Evolutionary conservation across 2,888 invertebrate species (phyloP), one percentile per base, ranked within the genome.

Genomic region (Chymomyza caudatula): DNA sequence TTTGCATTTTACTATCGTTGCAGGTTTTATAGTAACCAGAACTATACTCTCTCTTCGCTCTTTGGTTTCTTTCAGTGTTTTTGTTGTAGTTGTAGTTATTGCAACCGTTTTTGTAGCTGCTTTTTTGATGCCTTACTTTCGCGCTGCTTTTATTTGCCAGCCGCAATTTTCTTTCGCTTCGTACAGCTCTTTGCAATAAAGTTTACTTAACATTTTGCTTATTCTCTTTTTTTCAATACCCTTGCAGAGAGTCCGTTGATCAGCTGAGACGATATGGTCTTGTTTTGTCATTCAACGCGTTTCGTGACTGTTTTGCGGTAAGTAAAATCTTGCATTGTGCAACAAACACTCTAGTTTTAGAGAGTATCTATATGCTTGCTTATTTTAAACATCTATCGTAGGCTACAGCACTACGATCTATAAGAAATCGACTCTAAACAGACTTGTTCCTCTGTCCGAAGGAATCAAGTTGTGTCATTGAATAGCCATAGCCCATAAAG

Each of bases 1-100:
- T 83, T 83, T 83, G 83, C 83, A 83, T 83, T 83, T 83, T 83
- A 83, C 83, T 85, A 80, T 82, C 85, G 83, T 67, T 85, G 83
- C 83, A 85, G 78, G 82, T 83, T 83, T 85, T 84, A 84, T 84
- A 84, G 81, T 84, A 71, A 76, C 71, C 80, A 37, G 72, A 68
- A 4, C 11, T 20, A 17, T 11, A 4, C 51, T 17, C 51, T 20
- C 6, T 3, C 51, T 20, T 20, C 6, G 17, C 22, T 13, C 51
- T 20, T 1, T 15, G 19, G 13, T 6, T 29, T 29, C 4, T 29
- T 51, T 15, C 11, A 1, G 2, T 49, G 3, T 54, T n/a, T 6
- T 5, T 56, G 56, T 42, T 60, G 53, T 11, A 15, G 20, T 22
- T 47, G 23, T 43, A 54, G 54, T 20, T 44, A 44, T 13, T 52